Conservation (phyloP, 1,140 invertebrate species). For the Drosophila ficusphila region DNA sequence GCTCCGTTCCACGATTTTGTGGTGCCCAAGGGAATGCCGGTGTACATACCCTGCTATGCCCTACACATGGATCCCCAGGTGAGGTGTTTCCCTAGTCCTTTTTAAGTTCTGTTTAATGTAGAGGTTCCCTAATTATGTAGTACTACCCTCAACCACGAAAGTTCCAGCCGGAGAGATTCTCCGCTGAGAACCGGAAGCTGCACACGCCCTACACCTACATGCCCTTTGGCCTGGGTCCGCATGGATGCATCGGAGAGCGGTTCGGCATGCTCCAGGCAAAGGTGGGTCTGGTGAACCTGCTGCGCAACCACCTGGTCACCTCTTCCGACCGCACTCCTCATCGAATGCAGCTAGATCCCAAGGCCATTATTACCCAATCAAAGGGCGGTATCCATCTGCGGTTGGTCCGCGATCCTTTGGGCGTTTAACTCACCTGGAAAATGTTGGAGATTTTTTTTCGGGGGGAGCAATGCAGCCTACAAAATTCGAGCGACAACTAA, state of each 20-base stretch:
- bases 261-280: conserved; percentile 72
- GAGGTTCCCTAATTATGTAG: conserved; percentile 39
- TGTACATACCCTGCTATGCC: conserved; percentile 74
- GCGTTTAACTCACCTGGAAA: conserved; percentile 38
- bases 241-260: conserved; percentile 89
- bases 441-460: not conserved
- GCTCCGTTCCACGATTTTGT: conserved; percentile 56
- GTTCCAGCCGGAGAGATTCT: conserved; percentile 89
- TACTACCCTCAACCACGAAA: conserved; percentile 88
- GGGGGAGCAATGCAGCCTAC: conserved; percentile 16
- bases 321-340: conserved; percentile 60
- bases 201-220: conserved; percentile 87
- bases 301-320: conserved; percentile 70
- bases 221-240: conserved; percentile 91
- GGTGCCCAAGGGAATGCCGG: conserved; percentile 71
- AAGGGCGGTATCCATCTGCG: conserved; percentile 67
- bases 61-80: conserved; percentile 79
- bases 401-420: conserved; percentile 72
- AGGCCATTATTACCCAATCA: conserved; percentile 73
- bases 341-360: conserved; percentile 65
- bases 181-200: conserved; percentile 83
- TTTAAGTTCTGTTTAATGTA: not conserved
- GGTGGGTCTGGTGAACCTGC: conserved; percentile 68
- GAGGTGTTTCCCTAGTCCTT: not conserved
- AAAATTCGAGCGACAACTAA: conserved; percentile 53